Evolutionary conservation across 30 jellyfish, hydroid and myxozoan genomes (phyloP).

Genomic region (Hydra vulgaris): DNA sequence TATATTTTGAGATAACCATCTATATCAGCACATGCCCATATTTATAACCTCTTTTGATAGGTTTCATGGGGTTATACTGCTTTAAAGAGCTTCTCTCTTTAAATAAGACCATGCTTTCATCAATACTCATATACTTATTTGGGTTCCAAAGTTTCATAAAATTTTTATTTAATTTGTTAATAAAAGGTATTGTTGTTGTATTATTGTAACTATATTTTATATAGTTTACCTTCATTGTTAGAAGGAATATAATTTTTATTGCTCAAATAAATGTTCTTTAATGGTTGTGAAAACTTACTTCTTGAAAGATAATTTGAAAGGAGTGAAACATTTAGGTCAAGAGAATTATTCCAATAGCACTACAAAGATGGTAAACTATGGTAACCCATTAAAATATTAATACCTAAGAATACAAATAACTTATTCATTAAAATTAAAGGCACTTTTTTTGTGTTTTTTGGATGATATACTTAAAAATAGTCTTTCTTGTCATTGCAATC

Average conservation of each 20-base stretch:
- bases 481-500: constrained; percentile 31
- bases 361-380: constrained; percentile 35
- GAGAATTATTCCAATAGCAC: constrained; percentile 35
- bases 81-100: too few species aligned
- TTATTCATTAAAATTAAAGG: too few species aligned
- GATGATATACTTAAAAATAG: constrained; percentile 12
- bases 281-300: constrained; percentile 25
- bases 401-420: constrained; percentile 45
- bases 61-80: too few species aligned
- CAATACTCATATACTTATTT: constrained; percentile 24
- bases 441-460: constrained; percentile 10
- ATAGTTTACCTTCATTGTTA: constrained; percentile 39
- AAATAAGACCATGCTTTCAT: constrained; percentile 60
- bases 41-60: too few species aligned
- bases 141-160: constrained; percentile 36
- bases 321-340: too few species aligned
- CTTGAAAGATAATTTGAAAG: constrained; percentile 25
- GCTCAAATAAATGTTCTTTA: constrained; percentile 29
- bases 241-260: constrained; percentile 49
- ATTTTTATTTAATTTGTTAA: constrained; percentile 35
- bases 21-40: too few species aligned
- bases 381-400: constrained; percentile 55
- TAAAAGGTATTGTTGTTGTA: too few species aligned
- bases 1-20: too few species aligned
- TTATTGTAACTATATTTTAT: constrained; percentile 33